Percentiles rank a stretch among this genome's conserved stretches.
phyloP scores from a whole-genome alignment of 1,140 invertebrate species.

The Agrypnia vestita region DNA sequence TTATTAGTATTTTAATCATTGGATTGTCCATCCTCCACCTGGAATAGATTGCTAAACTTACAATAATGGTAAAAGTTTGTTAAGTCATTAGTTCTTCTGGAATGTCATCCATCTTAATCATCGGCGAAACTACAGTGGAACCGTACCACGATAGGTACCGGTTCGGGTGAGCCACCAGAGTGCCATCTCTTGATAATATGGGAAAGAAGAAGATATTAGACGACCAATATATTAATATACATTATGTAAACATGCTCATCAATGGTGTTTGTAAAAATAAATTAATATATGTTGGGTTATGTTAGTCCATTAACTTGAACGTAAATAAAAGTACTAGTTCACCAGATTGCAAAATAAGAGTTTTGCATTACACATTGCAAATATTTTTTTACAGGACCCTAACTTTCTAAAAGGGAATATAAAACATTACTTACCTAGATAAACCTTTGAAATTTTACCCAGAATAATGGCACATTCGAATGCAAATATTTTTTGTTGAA shows the following conservation, averaged over 20 bases:
- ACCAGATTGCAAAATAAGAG: no score
- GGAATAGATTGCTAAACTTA: background rate
- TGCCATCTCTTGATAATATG: conserved; percentile 27
- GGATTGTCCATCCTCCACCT: background rate
- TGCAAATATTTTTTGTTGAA: no score
- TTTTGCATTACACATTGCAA: no score
- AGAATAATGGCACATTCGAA: background rate
- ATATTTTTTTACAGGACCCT: no score
- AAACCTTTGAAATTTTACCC: background rate
- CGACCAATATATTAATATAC: no score
- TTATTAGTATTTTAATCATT: background rate
- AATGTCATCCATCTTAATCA: conserved; percentile 18
- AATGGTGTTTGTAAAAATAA: no score
- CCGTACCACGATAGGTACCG: conserved; percentile 30
- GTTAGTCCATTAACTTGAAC: no score
- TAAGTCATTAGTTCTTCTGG: conserved; percentile 1
- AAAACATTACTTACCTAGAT: background rate
- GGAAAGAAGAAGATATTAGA: no score
- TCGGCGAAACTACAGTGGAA: conserved; percentile 24
- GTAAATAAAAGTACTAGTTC: no score
- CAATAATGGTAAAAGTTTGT: background rate
- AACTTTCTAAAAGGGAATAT: no score
- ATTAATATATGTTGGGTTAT: no score
- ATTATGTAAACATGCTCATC: no score
- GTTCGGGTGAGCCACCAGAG: conserved; percentile 15